A percentile compares a stretch with the other conserved stretches of the same genome.
Conservation (phyloP, 2,113 vertebrate genomes). For the Sinosuthora webbiana region DNA sequence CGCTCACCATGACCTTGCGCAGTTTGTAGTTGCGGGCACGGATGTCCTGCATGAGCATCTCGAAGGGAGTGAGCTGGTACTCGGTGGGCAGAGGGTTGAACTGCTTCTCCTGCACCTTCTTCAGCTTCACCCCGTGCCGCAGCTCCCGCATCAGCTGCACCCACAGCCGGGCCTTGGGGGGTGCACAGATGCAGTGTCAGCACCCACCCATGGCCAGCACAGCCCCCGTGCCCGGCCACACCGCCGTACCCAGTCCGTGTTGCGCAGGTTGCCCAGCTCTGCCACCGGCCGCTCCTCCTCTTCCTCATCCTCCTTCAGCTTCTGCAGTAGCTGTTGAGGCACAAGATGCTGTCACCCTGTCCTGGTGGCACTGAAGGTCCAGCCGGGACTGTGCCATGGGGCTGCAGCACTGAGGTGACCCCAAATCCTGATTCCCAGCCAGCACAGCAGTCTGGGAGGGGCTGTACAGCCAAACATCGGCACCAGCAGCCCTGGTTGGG, state of each 20-base stretch:
- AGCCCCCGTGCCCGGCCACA: rapidly evolving
- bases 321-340: slow-evolving; percentile 85
- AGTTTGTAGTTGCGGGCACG: slow-evolving; percentile 89
- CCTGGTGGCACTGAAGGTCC: not conserved
- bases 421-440: not conserved
- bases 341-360: not conserved
- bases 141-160: slow-evolving; percentile 97
- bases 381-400: rapidly evolving
- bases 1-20: slow-evolving; percentile 93
- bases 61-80: slow-evolving; percentile 94
- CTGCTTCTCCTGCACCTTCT: slow-evolving; percentile 92
- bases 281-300: slow-evolving; percentile 69
- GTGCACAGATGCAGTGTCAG: rapidly evolving
- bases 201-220: rapidly evolving
- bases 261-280: slow-evolving; percentile 85
- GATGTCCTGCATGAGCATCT: slow-evolving; percentile 99
- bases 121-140: slow-evolving; percentile 91
- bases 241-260: slow-evolving; percentile 88
- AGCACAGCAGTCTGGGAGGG: not conserved
- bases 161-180: slow-evolving; percentile 87
- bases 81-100: slow-evolving; percentile 91
- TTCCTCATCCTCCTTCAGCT: slow-evolving; percentile 79
- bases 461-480: rapidly evolving
- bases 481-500: not conserved
- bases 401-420: not conserved